Evolutionary conservation across 1,140 invertebrate genomes (phyloP).

Genomic region (Idris sp.): DNA sequence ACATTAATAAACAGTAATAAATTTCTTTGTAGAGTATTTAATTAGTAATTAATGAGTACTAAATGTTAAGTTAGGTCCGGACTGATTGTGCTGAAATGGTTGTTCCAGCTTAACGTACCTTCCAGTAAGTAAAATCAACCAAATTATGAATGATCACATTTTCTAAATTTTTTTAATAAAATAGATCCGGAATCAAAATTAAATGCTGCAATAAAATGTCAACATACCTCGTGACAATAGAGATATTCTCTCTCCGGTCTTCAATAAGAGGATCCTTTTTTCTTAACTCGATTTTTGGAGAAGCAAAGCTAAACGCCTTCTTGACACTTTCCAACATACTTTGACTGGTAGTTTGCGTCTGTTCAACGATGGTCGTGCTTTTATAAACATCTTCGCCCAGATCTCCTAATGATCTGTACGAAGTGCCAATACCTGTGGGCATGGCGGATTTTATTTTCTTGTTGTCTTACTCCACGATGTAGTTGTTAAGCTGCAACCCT

Average conservation of each 20-base stretch:
- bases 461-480: conserved; percentile 56
- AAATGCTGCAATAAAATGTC: conserved; percentile 18
- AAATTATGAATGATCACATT: conserved; percentile 26
- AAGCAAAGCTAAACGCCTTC: conserved; percentile 81
- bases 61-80: too few species aligned
- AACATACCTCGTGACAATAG: conserved; percentile 80
- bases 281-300: conserved; percentile 75
- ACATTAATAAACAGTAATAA: too few species aligned
- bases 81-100: too few species aligned
- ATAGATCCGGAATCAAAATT: background rate
- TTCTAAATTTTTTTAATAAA: conserved; percentile 18
- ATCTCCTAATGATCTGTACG: conserved; percentile 82
- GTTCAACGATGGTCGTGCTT: conserved; percentile 81
- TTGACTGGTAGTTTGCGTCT: conserved; percentile 76
- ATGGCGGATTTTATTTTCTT: conserved; percentile 70
- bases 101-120: too few species aligned
- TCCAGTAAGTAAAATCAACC: too few species aligned
- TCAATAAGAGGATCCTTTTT: conserved; percentile 80
- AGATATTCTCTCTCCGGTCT: conserved; percentile 75
- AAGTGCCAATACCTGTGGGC: conserved; percentile 81
- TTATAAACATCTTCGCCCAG: conserved; percentile 82
- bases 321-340: conserved; percentile 81
- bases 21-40: too few species aligned
- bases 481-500: conserved; percentile 36
- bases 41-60: too few species aligned